Conservation (phyloP, 2,113 vertebrate species). For the Nipponia nippon region DNA sequence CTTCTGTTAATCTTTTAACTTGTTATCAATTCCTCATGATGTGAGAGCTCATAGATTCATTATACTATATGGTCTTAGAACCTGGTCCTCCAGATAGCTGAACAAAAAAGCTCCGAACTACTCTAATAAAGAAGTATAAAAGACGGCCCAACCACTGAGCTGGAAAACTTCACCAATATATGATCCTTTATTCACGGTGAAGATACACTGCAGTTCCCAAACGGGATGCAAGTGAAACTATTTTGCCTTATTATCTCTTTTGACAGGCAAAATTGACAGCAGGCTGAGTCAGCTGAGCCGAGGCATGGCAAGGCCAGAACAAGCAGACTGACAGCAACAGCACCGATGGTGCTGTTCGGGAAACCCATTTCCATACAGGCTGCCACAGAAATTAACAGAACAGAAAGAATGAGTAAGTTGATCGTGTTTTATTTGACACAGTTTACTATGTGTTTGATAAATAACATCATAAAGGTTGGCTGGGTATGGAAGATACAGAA, state of each 20-base stretch:
- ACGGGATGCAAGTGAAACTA: not conserved
- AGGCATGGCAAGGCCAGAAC: not conserved
- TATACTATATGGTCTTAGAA: not conserved
- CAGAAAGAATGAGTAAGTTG: not conserved
- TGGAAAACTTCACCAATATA: not conserved
- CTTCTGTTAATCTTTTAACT: not conserved
- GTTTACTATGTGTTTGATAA: not conserved
- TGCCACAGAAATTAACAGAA: not conserved
- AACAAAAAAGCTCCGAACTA: not conserved
- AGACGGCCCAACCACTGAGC: not conserved
- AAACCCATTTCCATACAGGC: not conserved
- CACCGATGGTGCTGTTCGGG: no score
- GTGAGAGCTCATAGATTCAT: not conserved
- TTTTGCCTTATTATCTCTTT: not conserved
- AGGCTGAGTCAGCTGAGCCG: not conserved
- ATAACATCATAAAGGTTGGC: not conserved
- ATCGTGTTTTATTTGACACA: not conserved
- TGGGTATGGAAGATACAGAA: not conserved
- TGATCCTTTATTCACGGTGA: not conserved
- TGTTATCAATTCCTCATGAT: not conserved
- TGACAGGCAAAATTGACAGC: not conserved
- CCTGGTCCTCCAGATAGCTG: not conserved
- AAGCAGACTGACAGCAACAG: not conserved
- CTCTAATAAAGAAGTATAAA: not conserved
- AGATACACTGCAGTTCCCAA: not conserved